phyloP scores from a whole-genome alignment of 2,113 vertebrate genomes.

The Ictalurus punctatus region DNA sequence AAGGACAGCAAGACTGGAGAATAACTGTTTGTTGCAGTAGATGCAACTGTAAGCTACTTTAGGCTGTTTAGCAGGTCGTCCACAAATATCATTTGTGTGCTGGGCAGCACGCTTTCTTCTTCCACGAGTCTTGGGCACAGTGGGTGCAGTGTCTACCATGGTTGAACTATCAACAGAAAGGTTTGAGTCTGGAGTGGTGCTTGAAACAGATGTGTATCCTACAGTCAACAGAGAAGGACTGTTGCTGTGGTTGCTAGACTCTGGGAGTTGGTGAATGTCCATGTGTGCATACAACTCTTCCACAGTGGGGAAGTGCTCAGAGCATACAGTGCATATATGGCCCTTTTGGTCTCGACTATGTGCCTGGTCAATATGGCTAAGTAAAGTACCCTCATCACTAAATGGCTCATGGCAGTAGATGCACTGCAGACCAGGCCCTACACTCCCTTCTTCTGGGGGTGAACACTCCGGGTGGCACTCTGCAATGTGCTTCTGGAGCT shows the following conservation, averaged over 20 bases:
- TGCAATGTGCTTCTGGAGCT: slow-evolving; percentile 94
- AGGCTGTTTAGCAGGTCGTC: slow-evolving; percentile 86
- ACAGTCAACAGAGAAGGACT: slow-evolving; percentile 93
- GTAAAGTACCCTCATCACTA: slow-evolving; percentile 85
- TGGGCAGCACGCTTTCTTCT: slow-evolving; percentile 91
- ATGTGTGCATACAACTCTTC: slow-evolving; percentile 96
- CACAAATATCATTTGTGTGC: slow-evolving; percentile 81
- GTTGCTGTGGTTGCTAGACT: slow-evolving; percentile 96
- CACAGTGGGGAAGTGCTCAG: slow-evolving; percentile 89
- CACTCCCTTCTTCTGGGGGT: slow-evolving; percentile 87
- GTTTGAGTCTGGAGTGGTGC: slow-evolving; percentile 97
- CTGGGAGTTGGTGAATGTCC: slow-evolving; percentile 94
- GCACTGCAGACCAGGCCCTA: slow-evolving; percentile 88
- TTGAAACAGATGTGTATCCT: slow-evolving; percentile 96
- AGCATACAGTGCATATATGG: slow-evolving; percentile 88
- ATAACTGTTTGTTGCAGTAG: slow-evolving; percentile 96
- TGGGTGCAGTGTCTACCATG: slow-evolving; percentile 87
- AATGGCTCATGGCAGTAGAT: slow-evolving; percentile 97
- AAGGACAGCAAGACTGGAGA: slow-evolving; percentile 92
- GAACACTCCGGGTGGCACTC: slow-evolving; percentile 97
- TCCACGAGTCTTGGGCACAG: slow-evolving; percentile 88
- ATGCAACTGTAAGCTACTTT: slow-evolving; percentile 95
- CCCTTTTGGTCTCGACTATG: slow-evolving; percentile 88
- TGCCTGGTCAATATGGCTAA: slow-evolving; percentile 91
- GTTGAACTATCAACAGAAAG: slow-evolving; percentile 95